Conservation (phyloP, 2,888 invertebrate genomes). For the Protula sp. region DNA sequence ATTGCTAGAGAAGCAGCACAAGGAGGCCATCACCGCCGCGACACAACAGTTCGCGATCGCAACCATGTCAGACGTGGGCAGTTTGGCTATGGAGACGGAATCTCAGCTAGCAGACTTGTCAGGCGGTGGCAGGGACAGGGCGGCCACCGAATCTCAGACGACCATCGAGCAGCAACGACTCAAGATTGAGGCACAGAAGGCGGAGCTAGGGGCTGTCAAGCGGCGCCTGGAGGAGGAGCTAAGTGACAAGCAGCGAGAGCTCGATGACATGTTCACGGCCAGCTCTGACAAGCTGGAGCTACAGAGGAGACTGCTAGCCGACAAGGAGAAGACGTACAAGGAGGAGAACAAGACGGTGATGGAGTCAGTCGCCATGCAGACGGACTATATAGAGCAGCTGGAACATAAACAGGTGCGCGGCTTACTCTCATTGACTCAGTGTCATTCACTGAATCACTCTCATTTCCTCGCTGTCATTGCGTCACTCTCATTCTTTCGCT, state of each 20-base stretch:
- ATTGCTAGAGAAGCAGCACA: neutral
- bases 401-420: neutral
- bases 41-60: neutral
- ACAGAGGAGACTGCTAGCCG: neutral
- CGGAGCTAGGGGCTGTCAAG: neutral
- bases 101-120: neutral
- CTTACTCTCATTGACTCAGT: neutral
- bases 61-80: conserved; percentile 5
- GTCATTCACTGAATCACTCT: neutral
- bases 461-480: too few species aligned
- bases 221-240: conserved; percentile 5
- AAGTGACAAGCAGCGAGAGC: neutral
- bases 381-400: neutral
- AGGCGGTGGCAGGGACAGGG: neutral
- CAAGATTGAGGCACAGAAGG: neutral
- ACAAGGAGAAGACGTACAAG: neutral
- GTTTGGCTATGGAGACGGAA: conserved; percentile 4
- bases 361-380: neutral
- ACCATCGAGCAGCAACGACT: neutral
- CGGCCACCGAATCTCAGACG: neutral
- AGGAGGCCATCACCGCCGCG: neutral
- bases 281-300: conserved; percentile 8
- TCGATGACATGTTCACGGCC: conserved; percentile 13
- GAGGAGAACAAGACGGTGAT: neutral
- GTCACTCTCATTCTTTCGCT: too few species aligned